Conservation (phyloP, 2,797 vertebrate genomes). For the Molossus alvarezi region DNA sequence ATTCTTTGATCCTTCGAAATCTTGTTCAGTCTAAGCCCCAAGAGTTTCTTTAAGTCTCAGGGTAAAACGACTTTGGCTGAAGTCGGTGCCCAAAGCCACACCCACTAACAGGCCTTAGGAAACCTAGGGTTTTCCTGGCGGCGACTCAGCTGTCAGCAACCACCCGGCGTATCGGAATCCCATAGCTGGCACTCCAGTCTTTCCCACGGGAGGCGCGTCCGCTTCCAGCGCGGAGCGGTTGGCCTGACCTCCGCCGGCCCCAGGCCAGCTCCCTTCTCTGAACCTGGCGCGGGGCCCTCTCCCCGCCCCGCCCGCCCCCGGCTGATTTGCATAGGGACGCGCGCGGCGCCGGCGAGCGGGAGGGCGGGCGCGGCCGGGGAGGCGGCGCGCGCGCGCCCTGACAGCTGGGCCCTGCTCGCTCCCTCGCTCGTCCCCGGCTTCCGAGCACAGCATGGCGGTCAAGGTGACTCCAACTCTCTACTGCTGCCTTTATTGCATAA, state of each 20-base stretch:
- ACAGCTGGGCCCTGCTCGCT: slow-evolving; percentile 85
- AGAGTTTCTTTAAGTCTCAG: slow-evolving; percentile 50
- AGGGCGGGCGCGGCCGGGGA: slow-evolving; percentile 79
- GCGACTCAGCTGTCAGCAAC: neutral
- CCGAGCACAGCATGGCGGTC: slow-evolving; percentile 96
- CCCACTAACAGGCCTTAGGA: slow-evolving; percentile 74
- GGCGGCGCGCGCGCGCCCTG: slow-evolving; percentile 87
- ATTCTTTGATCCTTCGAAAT: slow-evolving; percentile 61
- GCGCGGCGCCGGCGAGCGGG: neutral
- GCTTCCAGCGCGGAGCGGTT: rapidly evolving
- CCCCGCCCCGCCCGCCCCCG: neutral
- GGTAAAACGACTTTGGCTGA: slow-evolving; percentile 51
- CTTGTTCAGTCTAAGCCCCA: slow-evolving; percentile 62
- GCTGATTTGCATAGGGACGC: slow-evolving; percentile 79
- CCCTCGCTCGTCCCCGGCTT: slow-evolving; percentile 84
- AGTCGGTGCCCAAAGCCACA: slow-evolving; percentile 76
- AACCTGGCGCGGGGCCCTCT: rapidly evolving
- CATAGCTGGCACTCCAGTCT: neutral
- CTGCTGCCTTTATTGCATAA: slow-evolving; percentile 82
- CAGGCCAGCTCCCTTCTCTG: rapidly evolving
- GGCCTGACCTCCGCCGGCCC: rapidly evolving
- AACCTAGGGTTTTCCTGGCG: slow-evolving; percentile 57
- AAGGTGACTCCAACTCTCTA: slow-evolving; percentile 96
- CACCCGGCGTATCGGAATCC: neutral
- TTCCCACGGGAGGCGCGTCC: rapidly evolving